Evolutionary conservation across 2,113 vertebrate genomes (phyloP).

Genomic region (Hippopotamus amphibius): DNA sequence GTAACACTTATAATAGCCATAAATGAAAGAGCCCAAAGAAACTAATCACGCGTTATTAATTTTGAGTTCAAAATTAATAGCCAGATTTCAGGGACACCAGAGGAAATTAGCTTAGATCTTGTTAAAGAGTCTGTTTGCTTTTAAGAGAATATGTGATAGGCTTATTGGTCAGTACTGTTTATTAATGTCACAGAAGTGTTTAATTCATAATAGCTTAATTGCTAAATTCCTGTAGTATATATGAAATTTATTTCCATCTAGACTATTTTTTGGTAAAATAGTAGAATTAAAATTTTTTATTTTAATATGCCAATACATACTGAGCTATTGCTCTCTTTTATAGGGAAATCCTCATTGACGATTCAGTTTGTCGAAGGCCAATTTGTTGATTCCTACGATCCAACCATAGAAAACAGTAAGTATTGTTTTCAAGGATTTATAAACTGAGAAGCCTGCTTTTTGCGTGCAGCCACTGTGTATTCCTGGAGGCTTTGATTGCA

Average conservation of each 20-base stretch:
- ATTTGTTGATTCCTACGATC: constrained; percentile 99
- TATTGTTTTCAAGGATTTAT: constrained; percentile 78
- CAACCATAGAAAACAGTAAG: constrained; percentile 99
- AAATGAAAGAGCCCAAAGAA: not conserved
- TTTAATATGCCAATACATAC: not conserved
- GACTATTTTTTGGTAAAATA: constrained; percentile 6
- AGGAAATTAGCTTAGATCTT: not conserved
- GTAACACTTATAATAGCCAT: not conserved
- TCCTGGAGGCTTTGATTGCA: not conserved
- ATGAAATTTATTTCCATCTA: not conserved
- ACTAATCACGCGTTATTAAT: not conserved
- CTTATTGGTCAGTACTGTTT: not conserved
- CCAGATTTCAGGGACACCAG: not conserved
- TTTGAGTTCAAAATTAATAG: not conserved
- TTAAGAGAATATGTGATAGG: not conserved
- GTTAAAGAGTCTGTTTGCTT: not conserved
- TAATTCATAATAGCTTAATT: not conserved
- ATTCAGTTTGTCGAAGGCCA: constrained; percentile 99
- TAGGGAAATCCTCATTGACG: constrained; percentile 99
- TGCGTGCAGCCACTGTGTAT: not conserved
- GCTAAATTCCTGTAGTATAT: not conserved
- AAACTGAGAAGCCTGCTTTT: constrained; percentile 3
- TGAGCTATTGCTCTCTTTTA: constrained; percentile 75
- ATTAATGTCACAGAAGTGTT: not conserved
- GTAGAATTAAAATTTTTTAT: not conserved